These are phyloP conservation scores for Takifugu bimaculatus DNA, from an alignment of 2,113 vertebrate species.

Conservation along the genomic window DNA sequence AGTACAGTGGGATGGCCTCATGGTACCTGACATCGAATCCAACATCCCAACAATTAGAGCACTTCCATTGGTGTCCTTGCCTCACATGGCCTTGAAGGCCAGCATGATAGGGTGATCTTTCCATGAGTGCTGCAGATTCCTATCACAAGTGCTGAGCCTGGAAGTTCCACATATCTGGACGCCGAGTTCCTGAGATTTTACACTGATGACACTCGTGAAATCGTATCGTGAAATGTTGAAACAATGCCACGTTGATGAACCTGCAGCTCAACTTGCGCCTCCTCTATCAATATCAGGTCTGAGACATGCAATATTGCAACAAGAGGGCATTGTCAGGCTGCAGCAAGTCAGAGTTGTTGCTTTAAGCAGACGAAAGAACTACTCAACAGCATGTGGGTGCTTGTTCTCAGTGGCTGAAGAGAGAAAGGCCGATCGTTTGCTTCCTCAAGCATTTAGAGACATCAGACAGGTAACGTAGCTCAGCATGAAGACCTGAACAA, in stretches of 20 bases:
- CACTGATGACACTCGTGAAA: conserved; percentile 30
- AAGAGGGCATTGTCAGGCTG: conserved; percentile 45
- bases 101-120: conserved; percentile 18
- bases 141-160: conserved; percentile 59
- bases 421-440: conserved; percentile 13
- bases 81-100: not conserved
- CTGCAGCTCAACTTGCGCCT: not conserved
- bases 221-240: conserved; percentile 2
- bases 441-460: not conserved
- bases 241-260: not conserved
- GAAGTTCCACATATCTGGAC: conserved; percentile 37
- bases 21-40: too few species aligned
- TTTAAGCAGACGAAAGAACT: conserved; percentile 33
- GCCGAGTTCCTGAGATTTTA: conserved; percentile 32
- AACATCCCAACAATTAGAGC: too few species aligned
- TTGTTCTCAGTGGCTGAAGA: conserved; percentile 1
- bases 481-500: not conserved
- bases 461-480: not conserved
- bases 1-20: too few species aligned
- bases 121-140: conserved; percentile 56
- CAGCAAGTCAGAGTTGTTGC: conserved; percentile 42
- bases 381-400: conserved; percentile 8
- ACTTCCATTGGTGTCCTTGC: too few species aligned
- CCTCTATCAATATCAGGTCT: conserved; percentile 33
- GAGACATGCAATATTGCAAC: conserved; percentile 44